Conservation (phyloP, 1,140 invertebrate species). For the Ceratina japonica region DNA sequence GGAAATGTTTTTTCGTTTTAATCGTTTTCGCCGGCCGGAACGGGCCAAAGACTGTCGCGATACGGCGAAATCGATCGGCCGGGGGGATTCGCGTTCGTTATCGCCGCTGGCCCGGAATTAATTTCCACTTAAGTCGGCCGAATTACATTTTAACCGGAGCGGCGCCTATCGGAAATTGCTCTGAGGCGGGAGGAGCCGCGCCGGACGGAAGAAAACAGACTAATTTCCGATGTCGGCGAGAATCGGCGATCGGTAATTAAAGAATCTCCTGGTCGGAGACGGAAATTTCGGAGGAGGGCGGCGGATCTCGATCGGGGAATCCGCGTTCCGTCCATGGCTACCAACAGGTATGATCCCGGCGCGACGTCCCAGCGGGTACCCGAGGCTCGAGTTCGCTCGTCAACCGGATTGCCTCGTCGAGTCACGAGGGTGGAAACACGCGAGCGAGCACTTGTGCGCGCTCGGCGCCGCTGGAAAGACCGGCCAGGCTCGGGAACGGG, state of each 20-base stretch:
- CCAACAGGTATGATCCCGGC: neutral
- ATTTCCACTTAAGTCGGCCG: neutral
- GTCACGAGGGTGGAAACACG: constrained; percentile 52
- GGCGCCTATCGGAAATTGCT: neutral
- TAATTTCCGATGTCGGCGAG: too few relatives aligned
- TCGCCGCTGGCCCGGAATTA: constrained; percentile 1
- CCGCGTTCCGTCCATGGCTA: too few relatives aligned
- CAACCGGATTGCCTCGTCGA: constrained; percentile 40
- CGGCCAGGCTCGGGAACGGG: neutral
- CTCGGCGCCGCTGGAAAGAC: constrained; percentile 13
- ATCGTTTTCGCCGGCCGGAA: neutral
- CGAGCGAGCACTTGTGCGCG: constrained; percentile 20
- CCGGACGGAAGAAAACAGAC: constrained; percentile 19
- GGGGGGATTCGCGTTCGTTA: constrained; percentile 16
- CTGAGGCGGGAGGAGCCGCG: constrained; percentile 9
- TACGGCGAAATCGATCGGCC: neutral
- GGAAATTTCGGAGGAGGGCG: too few relatives aligned
- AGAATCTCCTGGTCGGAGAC: too few relatives aligned
- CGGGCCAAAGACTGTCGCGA: neutral
- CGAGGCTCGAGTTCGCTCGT: constrained; percentile 7
- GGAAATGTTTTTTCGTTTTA: constrained; percentile 16
- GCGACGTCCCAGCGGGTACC: constrained; percentile 38
- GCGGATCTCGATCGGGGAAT: too few relatives aligned
- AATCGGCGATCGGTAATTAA: too few relatives aligned
- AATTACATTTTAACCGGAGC: constrained; percentile 2